Base-by-base conservation (phyloP, 1,140 invertebrate species). In the Lordiphosa mommai region DNA sequence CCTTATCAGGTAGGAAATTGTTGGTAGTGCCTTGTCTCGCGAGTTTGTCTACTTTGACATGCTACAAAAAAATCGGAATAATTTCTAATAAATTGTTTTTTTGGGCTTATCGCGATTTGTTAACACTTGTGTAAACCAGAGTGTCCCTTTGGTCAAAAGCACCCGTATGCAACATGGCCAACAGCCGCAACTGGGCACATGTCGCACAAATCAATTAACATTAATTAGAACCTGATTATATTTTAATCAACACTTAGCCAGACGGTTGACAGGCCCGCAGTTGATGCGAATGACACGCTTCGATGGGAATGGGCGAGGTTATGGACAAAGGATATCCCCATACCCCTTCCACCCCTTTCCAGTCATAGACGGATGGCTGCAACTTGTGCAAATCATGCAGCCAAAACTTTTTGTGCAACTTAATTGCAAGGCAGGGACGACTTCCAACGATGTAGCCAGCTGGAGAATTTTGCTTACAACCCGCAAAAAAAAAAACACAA, bases 141-240 rank as follows among this genome's bases (percentile, higher is more conserved):
- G 6, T 6, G 6, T 27, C 23, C 23, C 2, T n/a, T n/a, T n/a
- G n/a, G n/a, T n/a, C n/a, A n/a, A n/a, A n/a, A 27, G 6, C 23
- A 7, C 23, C 23, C 23, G 23, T 37, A 7, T 34, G 59, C 40
- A 30, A 16, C 38, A 40, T 20, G 20, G 6, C 10, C 36, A 37
- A 36, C 4, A 30, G 17, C 23, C 20, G 49, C 30, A 50, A 41
- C 30, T 3, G 14, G 38, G 14, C 59, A 57, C 50, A 61, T 76
- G 76, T 70, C 76, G 51, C 64, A 64, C 36, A 51, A 64, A 61
- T 76, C 77, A 84, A 84, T 82, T 82, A 76, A 53, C 66, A 72
- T 84, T 82, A 76, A 76, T 80, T 76, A 80, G 65, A 53, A 63
- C 40, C 37, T 65, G 50, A 72, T 74, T 79, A 70, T 65, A 76